A percentile compares a stretch with the other conserved stretches of the same genome.
These are phyloP conservation scores for Pristis pectinata DNA, from an alignment of 2,797 vertebrate species.

Conservation along the genomic window DNA sequence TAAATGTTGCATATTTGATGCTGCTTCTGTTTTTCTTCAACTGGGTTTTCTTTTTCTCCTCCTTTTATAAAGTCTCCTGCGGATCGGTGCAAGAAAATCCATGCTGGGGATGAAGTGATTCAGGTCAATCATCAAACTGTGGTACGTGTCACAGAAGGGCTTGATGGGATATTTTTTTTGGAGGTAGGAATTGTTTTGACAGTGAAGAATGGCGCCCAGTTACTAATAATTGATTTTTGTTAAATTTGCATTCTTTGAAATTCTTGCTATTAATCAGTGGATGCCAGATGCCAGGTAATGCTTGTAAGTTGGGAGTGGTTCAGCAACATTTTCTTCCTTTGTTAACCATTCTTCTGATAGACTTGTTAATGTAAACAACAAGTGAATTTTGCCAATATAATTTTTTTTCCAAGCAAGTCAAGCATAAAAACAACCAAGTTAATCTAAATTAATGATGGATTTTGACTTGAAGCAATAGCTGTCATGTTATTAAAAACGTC, in stretches of 20 bases:
- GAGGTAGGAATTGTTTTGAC: constrained; percentile 26
- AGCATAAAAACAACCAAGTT: too few species aligned
- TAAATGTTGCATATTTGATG: constrained; percentile 15
- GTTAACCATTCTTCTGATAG: neutral
- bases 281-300: neutral
- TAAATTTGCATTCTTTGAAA: constrained; percentile 30
- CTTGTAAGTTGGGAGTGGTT: neutral
- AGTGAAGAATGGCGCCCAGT: neutral
- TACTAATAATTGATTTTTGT: constrained; percentile 15
- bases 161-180: neutral
- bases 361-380: neutral
- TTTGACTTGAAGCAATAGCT: neutral
- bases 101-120: constrained; percentile 97
- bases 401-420: neutral
- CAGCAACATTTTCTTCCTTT: neutral
- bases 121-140: constrained; percentile 99
- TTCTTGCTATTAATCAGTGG: neutral
- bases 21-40: neutral
- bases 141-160: constrained; percentile 65
- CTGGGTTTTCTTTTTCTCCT: constrained; percentile 2
- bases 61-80: constrained; percentile 79
- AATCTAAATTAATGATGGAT: neutral
- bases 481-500: neutral
- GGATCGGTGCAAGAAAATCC: constrained; percentile 98
- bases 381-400: neutral